phyloP scores from a whole-genome alignment of 2,113 vertebrate species.

The Cyprinodon variegatus region DNA sequence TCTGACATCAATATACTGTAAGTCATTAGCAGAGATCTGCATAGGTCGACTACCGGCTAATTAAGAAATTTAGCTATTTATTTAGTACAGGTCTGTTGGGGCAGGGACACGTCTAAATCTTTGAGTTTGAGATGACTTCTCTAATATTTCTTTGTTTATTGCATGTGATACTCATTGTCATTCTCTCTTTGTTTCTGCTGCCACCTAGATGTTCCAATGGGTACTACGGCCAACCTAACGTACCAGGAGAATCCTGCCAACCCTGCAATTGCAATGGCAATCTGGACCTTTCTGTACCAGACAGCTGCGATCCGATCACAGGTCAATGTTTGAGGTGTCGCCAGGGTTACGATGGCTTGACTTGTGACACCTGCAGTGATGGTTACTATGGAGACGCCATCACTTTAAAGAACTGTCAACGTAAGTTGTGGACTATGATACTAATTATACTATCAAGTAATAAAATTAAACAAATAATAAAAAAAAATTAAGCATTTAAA shows the following conservation, averaged over 20 bases:
- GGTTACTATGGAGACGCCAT: conserved; percentile 94
- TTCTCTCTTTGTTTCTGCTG: conserved; percentile 6
- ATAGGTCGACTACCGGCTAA: too few relatives aligned
- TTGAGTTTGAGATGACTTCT: neutral
- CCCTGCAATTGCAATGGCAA: conserved; percentile 91
- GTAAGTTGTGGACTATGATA: conserved; percentile 77
- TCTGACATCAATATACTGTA: too few relatives aligned
- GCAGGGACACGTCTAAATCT: neutral
- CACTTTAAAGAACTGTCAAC: conserved; percentile 86
- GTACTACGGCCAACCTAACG: conserved; percentile 87
- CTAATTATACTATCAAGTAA: neutral
- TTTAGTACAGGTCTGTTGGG: too few relatives aligned
- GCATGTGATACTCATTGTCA: neutral
- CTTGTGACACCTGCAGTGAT: conserved; percentile 88
- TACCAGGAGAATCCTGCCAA: conserved; percentile 88
- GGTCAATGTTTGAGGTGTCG: conserved; percentile 93
- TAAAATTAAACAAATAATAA: neutral
- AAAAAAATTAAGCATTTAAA: too few relatives aligned
- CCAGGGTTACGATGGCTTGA: conserved; percentile 85
- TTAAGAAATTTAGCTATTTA: too few relatives aligned
- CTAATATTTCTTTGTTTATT: neutral
- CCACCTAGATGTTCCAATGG: conserved; percentile 90
- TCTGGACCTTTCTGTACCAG: conserved; percentile 88
- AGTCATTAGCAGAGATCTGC: too few relatives aligned
- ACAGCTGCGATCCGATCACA: conserved; percentile 92